Evolutionary conservation across 2,888 invertebrate genomes (phyloP).

Genomic region (Volucella inanis): DNA sequence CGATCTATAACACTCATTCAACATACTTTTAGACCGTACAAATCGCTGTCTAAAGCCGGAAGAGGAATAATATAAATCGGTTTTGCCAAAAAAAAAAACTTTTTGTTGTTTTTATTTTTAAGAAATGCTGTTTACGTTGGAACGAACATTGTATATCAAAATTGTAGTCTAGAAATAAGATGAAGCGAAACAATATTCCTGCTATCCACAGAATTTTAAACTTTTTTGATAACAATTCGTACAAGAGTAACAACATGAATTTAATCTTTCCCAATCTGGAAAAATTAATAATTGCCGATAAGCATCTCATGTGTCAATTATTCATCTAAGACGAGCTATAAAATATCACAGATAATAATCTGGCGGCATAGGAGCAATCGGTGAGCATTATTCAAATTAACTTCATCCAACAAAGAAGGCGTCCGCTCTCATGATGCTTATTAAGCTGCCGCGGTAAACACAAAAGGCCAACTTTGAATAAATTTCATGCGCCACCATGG

Average conservation of each 20-base stretch:
- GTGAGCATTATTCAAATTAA: slow-evolving; percentile 68
- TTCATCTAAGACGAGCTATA: slow-evolving; percentile 63
- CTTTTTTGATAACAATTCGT: background rate
- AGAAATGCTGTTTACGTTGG: too few relatives aligned
- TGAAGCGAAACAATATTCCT: too few relatives aligned
- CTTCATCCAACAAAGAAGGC: slow-evolving; percentile 56
- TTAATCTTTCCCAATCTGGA: slow-evolving; percentile 29
- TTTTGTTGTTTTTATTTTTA: too few relatives aligned
- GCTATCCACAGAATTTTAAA: too few relatives aligned
- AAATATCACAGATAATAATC: slow-evolving; percentile 70
- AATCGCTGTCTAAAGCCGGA: too few relatives aligned
- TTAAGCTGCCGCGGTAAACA: slow-evolving; percentile 69
- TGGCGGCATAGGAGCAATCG: slow-evolving; percentile 56
- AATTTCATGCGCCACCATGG: slow-evolving; percentile 71
- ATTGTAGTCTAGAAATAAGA: too few relatives aligned
- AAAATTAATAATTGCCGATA: slow-evolving; percentile 49
- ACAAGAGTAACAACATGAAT: background rate
- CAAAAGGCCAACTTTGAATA: slow-evolving; percentile 65
- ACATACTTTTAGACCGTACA: too few relatives aligned
- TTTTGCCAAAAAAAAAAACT: too few relatives aligned
- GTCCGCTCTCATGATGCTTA: slow-evolving; percentile 53
- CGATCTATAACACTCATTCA: too few relatives aligned
- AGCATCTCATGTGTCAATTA: slow-evolving; percentile 61
- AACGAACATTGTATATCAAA: too few relatives aligned
- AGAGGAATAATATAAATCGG: too few relatives aligned